Base-by-base conservation (phyloP, 1,140 invertebrate species). In the Hestina assimilis region DNA sequence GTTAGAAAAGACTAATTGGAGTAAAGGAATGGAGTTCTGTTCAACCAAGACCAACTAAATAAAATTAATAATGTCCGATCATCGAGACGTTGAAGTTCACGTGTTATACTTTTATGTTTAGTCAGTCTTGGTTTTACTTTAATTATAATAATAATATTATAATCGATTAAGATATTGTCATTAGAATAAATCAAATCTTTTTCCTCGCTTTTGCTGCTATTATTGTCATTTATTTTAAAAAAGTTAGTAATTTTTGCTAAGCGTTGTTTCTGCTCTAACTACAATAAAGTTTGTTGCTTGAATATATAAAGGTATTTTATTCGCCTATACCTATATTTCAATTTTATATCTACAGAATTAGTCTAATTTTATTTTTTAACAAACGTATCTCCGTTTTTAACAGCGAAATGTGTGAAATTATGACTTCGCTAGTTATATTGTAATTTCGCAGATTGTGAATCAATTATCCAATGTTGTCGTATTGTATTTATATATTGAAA, bases 11-110 rank as follows among this genome's bases (percentile, higher is more conserved):
- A 86, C 83, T 85, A 74, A 73, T 75, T 78, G 69, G 71, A 83
- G 79, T 83, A 79, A 83, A 84, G 75, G 79, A 82, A 80, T 85
- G 79, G 81, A 86, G 82, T 86, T 86, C 79, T 82, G 83, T 88
- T 87, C 84, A 83, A 86, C 87, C 86, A 89, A 89, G 88, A 89
- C 85, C 82, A 74, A 89, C 85, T 89, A 89, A 87, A 89, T 89
- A 81, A 70, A 75, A 79, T 76, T 72, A n/a, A 70, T 65, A 70
- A 71, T 75, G 77, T 74, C 79, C 68, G 42, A 59, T 46, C 59
- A 67, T 66, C 66, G 59, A 66, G 73, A 57, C 75, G 68, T 65
- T 57, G 51, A 66, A 66, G 51, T 75, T 69, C 54, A 67, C 65
- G 48, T 75, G 63, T 80, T 77, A 70, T 75, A 83, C 63, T 84